These are phyloP conservation scores for Rhorus exstirpatorius DNA, from an alignment of 2,888 invertebrate species.

Conservation along the genomic window DNA sequence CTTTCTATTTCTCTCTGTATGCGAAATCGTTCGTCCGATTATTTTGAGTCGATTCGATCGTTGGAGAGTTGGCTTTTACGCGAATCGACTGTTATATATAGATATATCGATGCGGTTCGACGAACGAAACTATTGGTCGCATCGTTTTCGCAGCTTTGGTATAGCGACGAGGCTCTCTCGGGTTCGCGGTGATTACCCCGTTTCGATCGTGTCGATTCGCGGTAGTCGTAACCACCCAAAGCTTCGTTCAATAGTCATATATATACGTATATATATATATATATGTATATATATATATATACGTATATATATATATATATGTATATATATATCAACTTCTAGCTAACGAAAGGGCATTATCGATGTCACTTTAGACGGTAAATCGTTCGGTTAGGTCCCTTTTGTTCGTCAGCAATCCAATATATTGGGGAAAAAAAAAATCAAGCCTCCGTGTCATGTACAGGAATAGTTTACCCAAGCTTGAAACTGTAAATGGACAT, in stretches of 20 bases:
- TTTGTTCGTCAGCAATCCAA: too few species aligned
- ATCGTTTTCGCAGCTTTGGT: slow-evolving; percentile 31
- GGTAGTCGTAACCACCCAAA: slow-evolving; percentile 39
- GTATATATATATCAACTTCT: too few species aligned
- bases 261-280: neutral
- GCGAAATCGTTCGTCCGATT: slow-evolving; percentile 60
- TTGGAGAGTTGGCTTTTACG: slow-evolving; percentile 39
- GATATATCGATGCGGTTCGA: slow-evolving; percentile 21
- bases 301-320: neutral
- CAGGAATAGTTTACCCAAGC: too few species aligned
- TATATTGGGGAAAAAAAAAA: neutral
- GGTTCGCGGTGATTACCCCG: slow-evolving; percentile 55
- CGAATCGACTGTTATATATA: neutral
- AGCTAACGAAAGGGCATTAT: too few species aligned
- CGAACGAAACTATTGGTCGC: slow-evolving; percentile 53
- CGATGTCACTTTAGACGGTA: too few species aligned
- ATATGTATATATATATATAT: neutral
- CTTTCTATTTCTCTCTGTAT: neutral
- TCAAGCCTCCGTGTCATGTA: too few species aligned
- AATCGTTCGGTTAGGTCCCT: too few species aligned
- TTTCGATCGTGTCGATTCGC: slow-evolving; percentile 59
- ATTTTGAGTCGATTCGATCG: slow-evolving; percentile 65
- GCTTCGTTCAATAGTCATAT: slow-evolving; percentile 20
- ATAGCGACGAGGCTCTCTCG: slow-evolving; percentile 30
- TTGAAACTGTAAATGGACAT: too few species aligned